A percentile compares a stretch with the other conserved stretches of the same genome.
Conservation (phyloP, 2,797 vertebrate genomes). For the Sorex maritimensis region DNA sequence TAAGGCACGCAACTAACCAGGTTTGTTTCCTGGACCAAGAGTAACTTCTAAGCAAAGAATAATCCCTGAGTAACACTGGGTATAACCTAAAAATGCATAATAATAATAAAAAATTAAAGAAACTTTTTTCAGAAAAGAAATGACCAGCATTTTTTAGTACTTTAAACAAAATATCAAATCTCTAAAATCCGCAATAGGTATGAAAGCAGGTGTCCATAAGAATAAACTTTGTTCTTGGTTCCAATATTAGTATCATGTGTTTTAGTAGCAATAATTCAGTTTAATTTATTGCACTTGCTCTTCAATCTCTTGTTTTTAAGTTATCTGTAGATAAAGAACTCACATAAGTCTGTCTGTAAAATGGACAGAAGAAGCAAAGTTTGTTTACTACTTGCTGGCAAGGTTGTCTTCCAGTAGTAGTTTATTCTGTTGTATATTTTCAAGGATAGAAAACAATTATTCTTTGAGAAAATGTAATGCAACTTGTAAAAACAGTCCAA, state of each 20-base stretch:
- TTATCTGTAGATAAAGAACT: slow-evolving; percentile 20
- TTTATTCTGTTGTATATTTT: slow-evolving; percentile 7
- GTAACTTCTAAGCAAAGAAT: too few relatives aligned
- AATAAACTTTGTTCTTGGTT: neutral
- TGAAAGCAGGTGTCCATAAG: neutral
- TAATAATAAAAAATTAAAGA: neutral
- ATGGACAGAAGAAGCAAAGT: neutral
- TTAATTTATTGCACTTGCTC: neutral
- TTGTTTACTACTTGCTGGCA: neutral
- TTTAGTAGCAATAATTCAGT: slow-evolving; percentile 25
- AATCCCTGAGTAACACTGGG: too few relatives aligned
- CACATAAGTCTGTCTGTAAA: slow-evolving; percentile 21
- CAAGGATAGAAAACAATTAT: neutral
- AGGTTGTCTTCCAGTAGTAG: neutral
- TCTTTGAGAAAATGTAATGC: slow-evolving; percentile 10
- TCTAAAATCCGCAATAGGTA: neutral
- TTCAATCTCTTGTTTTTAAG: neutral
- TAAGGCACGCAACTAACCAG: too few relatives aligned
- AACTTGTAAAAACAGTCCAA: slow-evolving; percentile 62
- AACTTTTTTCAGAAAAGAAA: neutral
- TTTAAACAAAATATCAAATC: neutral
- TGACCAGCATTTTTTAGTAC: neutral
- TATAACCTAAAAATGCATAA: too few relatives aligned
- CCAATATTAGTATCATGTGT: neutral
- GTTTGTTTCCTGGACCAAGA: too few relatives aligned